These are phyloP conservation scores for Tokudaia muenninki DNA, from an alignment of 2,797 vertebrate species.

Conservation along the genomic window DNA sequence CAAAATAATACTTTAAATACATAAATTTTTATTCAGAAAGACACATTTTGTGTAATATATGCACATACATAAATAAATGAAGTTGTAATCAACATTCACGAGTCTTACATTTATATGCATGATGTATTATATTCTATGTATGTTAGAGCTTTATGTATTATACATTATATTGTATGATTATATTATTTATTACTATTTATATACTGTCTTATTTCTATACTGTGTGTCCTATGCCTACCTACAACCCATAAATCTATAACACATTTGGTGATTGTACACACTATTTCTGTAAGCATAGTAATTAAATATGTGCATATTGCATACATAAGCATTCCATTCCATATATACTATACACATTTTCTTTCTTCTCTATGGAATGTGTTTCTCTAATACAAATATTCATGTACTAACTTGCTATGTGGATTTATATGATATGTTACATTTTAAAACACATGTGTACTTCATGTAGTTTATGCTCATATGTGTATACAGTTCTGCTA, in stretches of 20 bases:
- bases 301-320: background rate
- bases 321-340: accelerated
- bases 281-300: background rate
- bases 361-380: background rate
- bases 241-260: background rate
- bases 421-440: background rate
- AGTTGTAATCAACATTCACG: background rate
- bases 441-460: background rate
- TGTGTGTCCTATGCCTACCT: background rate
- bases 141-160: background rate
- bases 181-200: too few relatives aligned
- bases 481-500: background rate
- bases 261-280: background rate
- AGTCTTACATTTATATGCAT: background rate
- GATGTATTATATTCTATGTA: background rate
- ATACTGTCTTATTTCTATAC: too few relatives aligned
- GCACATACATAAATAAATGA: background rate
- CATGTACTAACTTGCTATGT: background rate
- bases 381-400: background rate
- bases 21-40: slow-evolving; percentile 19
- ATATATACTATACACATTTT: background rate
- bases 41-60: background rate
- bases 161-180: too few relatives aligned
- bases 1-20: background rate
- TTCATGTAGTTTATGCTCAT: background rate